Evolutionary conservation across 1,140 invertebrate species (phyloP).

Genomic region (Lepidostoma basale): DNA sequence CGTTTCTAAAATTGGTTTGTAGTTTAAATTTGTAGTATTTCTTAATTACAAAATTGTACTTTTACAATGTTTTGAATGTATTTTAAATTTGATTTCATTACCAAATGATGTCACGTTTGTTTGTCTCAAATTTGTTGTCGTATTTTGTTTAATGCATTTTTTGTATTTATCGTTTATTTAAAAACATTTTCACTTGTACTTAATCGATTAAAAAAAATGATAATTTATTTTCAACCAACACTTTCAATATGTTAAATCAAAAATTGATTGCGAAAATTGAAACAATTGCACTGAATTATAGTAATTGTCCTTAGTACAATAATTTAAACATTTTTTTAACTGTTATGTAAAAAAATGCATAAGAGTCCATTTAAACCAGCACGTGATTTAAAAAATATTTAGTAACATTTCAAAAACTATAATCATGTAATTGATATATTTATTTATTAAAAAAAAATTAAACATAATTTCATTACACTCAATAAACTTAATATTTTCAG

Average conservation of each 20-base stretch:
- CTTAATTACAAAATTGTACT: no score
- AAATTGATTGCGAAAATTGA: no score
- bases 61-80: no score
- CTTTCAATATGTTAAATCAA: neutral
- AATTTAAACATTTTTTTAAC: no score
- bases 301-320: slow-evolving; percentile 30
- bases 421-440: slow-evolving; percentile 24
- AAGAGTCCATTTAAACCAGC: slow-evolving; percentile 43
- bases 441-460: slow-evolving; percentile 28
- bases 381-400: slow-evolving; percentile 16
- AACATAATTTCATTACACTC: slow-evolving; percentile 29
- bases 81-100: no score
- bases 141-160: neutral
- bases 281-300: slow-evolving; percentile 15
- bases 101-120: no score
- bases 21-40: no score
- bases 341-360: slow-evolving; percentile 39
- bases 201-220: neutral
- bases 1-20: no score
- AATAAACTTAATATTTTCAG: slow-evolving; percentile 33
- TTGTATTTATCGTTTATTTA: no score
- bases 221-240: slow-evolving; percentile 16
- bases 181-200: slow-evolving; percentile 17
- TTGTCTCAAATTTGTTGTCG: neutral
- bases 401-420: slow-evolving; percentile 25